A percentile compares a stretch with the other conserved stretches of the same genome.
These are phyloP conservation scores for Phenganax subtilis DNA, from an alignment of 92 coral and sea anemone species.

Conservation along the genomic window DNA sequence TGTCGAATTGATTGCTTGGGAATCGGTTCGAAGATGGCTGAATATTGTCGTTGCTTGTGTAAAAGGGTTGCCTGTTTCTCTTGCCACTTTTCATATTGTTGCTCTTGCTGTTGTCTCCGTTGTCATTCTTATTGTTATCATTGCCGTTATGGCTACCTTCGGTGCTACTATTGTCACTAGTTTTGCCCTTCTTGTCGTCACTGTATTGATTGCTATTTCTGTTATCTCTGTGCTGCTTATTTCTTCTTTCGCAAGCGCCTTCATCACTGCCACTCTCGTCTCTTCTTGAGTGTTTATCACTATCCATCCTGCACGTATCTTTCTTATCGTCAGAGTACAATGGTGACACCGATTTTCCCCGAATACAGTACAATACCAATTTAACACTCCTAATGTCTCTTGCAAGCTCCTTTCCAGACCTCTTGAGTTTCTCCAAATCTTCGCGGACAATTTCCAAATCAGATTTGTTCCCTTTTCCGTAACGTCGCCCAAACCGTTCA, in stretches of 20 bases:
- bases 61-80: no score
- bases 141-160: neutral
- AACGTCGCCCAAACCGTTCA: slow-evolving; percentile 22
- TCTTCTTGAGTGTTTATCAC: neutral
- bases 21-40: neutral
- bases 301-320: neutral
- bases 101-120: no score
- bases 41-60: neutral
- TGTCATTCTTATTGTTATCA: neutral
- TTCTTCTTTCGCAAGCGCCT: neutral
- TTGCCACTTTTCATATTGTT: no score
- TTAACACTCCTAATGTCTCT: neutral
- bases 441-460: slow-evolving; percentile 15
- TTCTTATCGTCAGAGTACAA: neutral
- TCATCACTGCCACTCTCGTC: neutral
- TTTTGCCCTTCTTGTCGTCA: neutral
- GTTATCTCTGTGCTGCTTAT: neutral
- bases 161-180: neutral
- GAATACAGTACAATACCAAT: slow-evolving; percentile 15
- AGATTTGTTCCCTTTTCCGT: slow-evolving; percentile 14
- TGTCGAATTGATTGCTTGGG: neutral
- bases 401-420: neutral
- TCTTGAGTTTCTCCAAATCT: slow-evolving; percentile 11
- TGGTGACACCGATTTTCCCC: neutral
- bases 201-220: neutral